Evolutionary conservation across 2,797 vertebrate genomes (phyloP).

Genomic region (Choloepus didactylus): DNA sequence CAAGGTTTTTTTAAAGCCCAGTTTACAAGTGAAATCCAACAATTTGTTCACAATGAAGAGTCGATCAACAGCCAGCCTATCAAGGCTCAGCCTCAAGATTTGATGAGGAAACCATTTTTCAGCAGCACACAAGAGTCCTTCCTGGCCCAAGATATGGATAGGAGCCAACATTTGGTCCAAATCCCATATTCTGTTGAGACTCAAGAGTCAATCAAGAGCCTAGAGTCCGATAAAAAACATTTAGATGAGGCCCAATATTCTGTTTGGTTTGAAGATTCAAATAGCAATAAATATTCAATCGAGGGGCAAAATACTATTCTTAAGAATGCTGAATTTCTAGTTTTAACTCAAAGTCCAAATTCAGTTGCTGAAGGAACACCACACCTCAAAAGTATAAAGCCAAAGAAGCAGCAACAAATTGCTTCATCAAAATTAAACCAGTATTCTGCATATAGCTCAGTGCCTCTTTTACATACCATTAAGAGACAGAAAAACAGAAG

Average conservation of each 20-base stretch:
- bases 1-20: conserved; percentile 35
- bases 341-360: conserved; percentile 26
- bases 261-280: conserved; percentile 42
- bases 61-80: background rate
- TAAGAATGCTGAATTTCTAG: conserved; percentile 35
- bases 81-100: background rate
- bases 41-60: conserved; percentile 32
- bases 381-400: background rate
- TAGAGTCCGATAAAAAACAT: background rate
- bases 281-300: conserved; percentile 27
- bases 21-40: conserved; percentile 28
- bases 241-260: background rate
- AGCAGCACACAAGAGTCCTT: background rate
- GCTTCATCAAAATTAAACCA: conserved; percentile 36
- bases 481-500: conserved; percentile 45
- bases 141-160: background rate
- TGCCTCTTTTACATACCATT: background rate
- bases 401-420: background rate
- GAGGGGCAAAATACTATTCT: background rate
- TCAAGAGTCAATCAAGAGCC: background rate
- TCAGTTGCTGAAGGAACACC: background rate
- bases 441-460: background rate
- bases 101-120: background rate
- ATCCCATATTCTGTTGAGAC: background rate
- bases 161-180: background rate